Base-by-base conservation (phyloP, 2,888 invertebrate genomes). In the Spisula subtruncata region DNA sequence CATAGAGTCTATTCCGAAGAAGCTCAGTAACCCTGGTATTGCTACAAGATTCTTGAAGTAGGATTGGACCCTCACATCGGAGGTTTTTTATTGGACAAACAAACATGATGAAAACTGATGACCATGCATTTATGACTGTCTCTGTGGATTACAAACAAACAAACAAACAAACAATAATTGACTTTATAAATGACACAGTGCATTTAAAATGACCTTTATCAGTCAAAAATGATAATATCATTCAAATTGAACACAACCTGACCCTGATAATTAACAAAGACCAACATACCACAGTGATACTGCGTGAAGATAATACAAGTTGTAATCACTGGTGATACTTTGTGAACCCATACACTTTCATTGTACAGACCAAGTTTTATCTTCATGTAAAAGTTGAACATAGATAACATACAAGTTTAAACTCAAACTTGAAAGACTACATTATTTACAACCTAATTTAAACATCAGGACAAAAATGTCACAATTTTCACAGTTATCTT, bases 391-490 rank as follows among this genome's bases (percentile, higher is more conserved):
- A 75, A 75, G 75, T 75, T 75, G 75, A 75, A 75, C 18, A 32
- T 18, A 75, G 75, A 75, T 75, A 75, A 75, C 75, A 75, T 75
- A 75, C 75, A 75, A 35, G 41, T 32, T 35, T 32, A 18, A 10
- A 66, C 25, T 66, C 25, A 66, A 66, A 66, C 25, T 8, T 66
- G 10, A 25, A 66, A 75, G 18, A 75, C 18, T 32, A 35, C n/a
- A 35, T 16, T 32, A 75, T 32, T 25, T 29, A 14, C 25, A 20
- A 32, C 75, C 75, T 35, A 35, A n/a, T n/a, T n/a, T n/a, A 1
- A 8, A 32, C 0, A 16, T 8, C 29, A 66, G 10, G 66, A 66
- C 29, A 35, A 32, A 60, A 60, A 75, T 75, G 75, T 75, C 75
- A 75, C 35, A 35, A 35, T 16, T 14, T 16, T 1, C 18, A 18